Evolutionary conservation across 2,888 invertebrate species (phyloP), one percentile per base, ranked within the genome.

Genomic region (Ametastegia equiseti): DNA sequence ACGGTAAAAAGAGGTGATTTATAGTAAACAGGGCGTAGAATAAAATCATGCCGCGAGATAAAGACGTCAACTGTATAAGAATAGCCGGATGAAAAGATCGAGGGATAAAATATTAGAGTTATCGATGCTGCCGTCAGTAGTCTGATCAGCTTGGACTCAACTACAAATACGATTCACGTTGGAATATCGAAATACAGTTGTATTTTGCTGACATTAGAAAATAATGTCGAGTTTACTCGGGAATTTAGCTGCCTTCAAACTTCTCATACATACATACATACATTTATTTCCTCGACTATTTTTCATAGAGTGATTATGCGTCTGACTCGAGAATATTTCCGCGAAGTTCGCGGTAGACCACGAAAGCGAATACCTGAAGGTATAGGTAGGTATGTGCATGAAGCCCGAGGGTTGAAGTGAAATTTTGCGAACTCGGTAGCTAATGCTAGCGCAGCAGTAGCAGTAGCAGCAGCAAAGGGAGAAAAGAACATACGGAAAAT

Each of bases 1-100:
- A 78, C 82, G 82, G 86, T 88, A 88, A 89, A 88, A 75, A 88
- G 86, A 84, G 65, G 87, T 90, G 90, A 89, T 89, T 90, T 89
- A 90, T 89, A 87, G 88, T 84, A 73, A 84, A 82, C 77, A 75
- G 84, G 82, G 82, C 65, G 79, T 63, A 82, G 67, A 82, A 82
- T 80, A 84, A 83, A 83, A 81, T 81, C 79, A 81, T 47, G 39
- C 67, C 36, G 57, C 81, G 80, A 83, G 84, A 83, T 83, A 84
- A 83, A 83, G 84, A 84, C 82, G 84, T 81, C 15, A 30, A 42
- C 80, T 36, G 47, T 65, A 23, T 36, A 71, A 65, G 33, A 54
- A 63, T 73, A 27, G 80, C 86, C 81, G 84, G 84, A 82, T 86
- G 88, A 85, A 86, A 84, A 86, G 87, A 86, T 88, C 87, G 87